Percentiles rank a stretch among this genome's conserved stretches.
Conservation (phyloP, 2,888 invertebrate species). For the Dilophus febrilis region DNA sequence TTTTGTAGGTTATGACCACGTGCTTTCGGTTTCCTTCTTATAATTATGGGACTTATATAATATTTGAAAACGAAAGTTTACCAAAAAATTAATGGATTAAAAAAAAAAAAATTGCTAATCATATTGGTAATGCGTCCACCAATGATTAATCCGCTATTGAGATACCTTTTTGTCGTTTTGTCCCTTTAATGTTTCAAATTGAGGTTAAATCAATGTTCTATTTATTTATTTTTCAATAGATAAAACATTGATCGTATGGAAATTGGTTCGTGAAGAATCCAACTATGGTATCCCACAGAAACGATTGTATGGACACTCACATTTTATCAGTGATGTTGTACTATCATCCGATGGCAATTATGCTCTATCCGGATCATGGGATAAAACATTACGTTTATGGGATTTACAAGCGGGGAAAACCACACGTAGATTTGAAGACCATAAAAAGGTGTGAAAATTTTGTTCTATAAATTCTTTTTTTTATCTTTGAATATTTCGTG, state of each 20-base stretch:
- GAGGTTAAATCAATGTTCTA: too few relatives aligned
- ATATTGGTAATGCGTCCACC: too few relatives aligned
- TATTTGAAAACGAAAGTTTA: too few relatives aligned
- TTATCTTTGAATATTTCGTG: too few relatives aligned
- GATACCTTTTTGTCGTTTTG: too few relatives aligned
- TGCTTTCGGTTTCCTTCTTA: too few relatives aligned
- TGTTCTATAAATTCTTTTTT: neutral
- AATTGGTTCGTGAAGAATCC: conserved; percentile 83
- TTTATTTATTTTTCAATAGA: conserved; percentile 35
- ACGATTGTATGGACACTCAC: conserved; percentile 91
- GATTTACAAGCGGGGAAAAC: conserved; percentile 94
- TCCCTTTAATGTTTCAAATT: too few relatives aligned
- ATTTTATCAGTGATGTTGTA: conserved; percentile 98
- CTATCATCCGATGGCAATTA: conserved; percentile 99
- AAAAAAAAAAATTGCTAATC: too few relatives aligned
- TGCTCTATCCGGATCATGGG: conserved; percentile 98
- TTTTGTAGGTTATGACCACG: too few relatives aligned
- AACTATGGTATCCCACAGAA: conserved; percentile 93
- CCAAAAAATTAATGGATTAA: too few relatives aligned
- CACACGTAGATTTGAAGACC: conserved; percentile 95
- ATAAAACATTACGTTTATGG: conserved; percentile 96
- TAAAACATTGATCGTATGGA: conserved; percentile 94
- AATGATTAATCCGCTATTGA: too few relatives aligned
- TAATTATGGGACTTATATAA: too few relatives aligned
- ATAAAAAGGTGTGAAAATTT: conserved; percentile 77